These are phyloP conservation scores for Caligus rogercresseyi DNA, from an alignment of 1,140 invertebrate species.

Conservation along the genomic window DNA sequence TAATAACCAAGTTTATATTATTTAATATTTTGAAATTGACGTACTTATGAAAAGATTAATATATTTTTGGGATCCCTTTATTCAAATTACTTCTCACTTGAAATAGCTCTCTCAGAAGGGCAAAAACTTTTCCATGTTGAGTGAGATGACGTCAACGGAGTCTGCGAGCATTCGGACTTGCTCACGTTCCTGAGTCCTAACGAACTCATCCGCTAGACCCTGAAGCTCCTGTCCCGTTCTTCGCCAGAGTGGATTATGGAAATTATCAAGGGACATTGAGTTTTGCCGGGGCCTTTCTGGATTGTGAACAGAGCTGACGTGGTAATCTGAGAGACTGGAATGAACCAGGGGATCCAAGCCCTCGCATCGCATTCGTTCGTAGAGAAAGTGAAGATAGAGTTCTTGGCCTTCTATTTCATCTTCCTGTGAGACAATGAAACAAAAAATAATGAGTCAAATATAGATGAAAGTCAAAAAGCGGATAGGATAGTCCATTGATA, in stretches of 20 bases:
- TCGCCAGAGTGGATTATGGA: conserved; percentile 23
- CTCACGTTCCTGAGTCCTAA: conserved; percentile 26
- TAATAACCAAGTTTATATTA: too few species aligned
- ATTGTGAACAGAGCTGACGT: background rate
- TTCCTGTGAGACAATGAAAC: background rate
- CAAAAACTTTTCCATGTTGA: conserved; percentile 23
- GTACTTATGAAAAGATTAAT: too few species aligned
- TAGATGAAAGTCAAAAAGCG: too few species aligned
- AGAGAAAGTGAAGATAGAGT: conserved; percentile 14
- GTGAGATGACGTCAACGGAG: conserved; percentile 24
- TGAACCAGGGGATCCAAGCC: background rate
- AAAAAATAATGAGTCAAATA: background rate
- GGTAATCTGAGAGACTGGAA: conserved; percentile 9
- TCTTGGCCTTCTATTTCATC: conserved; percentile 5
- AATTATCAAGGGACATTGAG: conserved; percentile 4
- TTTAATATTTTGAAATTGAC: too few species aligned
- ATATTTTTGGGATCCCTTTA: too few species aligned
- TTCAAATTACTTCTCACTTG: too few species aligned
- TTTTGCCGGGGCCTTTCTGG: background rate
- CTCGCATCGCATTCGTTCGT: background rate
- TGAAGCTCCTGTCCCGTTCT: conserved; percentile 28
- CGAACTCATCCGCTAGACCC: conserved; percentile 28
- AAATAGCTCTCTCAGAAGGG: conserved; percentile 23
- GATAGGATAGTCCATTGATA: background rate
- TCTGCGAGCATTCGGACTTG: conserved; percentile 25